phyloP scores from a whole-genome alignment of 2,113 vertebrate genomes.

The Hippopotamus amphibius region DNA sequence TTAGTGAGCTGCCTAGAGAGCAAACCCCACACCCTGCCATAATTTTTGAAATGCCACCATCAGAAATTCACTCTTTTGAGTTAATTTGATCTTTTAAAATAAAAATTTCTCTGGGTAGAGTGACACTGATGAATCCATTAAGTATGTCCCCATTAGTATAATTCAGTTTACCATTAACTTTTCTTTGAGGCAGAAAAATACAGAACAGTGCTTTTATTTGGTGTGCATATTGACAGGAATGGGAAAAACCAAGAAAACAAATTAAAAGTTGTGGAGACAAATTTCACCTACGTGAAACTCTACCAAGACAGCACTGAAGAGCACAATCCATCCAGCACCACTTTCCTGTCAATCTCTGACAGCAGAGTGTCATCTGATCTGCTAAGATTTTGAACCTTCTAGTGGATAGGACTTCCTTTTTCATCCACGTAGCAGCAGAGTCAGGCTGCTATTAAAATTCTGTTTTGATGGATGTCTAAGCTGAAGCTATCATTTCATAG shows the following conservation, averaged over 20 bases:
- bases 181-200: not conserved
- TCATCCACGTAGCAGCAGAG: not conserved
- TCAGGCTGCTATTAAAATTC: not conserved
- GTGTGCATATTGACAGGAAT: not conserved
- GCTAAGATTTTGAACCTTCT: not conserved
- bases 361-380: not conserved
- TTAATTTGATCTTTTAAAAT: not conserved
- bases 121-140: not conserved
- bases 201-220: not conserved
- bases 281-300: not conserved
- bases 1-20: not conserved
- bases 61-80: not conserved
- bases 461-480: not conserved
- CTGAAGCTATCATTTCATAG: not conserved
- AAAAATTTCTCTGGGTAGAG: not conserved
- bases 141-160: not conserved
- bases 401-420: not conserved
- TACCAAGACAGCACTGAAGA: not conserved
- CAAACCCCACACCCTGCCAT: not conserved
- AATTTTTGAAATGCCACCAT: not conserved
- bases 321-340: rapidly evolving
- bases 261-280: not conserved
- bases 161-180: not conserved
- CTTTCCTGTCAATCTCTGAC: not conserved
- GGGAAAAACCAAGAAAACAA: not conserved